Evolutionary conservation across 2,888 invertebrate genomes (phyloP).

Genomic region (Congeria kusceri): DNA sequence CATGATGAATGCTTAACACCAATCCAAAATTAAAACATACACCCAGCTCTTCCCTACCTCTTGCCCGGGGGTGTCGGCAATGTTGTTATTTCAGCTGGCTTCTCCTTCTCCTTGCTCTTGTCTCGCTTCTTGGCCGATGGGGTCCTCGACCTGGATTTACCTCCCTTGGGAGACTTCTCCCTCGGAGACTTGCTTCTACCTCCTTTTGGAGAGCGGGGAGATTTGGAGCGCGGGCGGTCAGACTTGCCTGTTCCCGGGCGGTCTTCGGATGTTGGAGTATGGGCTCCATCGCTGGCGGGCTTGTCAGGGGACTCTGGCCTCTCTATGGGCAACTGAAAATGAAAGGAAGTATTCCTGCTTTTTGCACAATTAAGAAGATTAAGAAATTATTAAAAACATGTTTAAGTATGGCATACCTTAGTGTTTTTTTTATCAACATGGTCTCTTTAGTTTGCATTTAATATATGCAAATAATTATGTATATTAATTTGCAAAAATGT

Average conservation of each 20-base stretch:
- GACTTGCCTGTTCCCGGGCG: slow-evolving; percentile 70
- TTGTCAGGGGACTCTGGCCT: slow-evolving; percentile 75
- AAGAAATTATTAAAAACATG: too few species aligned
- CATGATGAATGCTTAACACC: too few species aligned
- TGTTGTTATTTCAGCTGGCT: slow-evolving; percentile 55
- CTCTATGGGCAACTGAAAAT: slow-evolving; percentile 72
- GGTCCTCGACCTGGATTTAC: slow-evolving; percentile 74
- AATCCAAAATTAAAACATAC: too few species aligned
- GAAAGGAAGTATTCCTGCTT: too few species aligned
- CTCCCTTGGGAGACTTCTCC: slow-evolving; percentile 72
- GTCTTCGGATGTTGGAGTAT: slow-evolving; percentile 71
- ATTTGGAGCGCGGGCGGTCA: slow-evolving; percentile 68
- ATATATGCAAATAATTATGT: too few species aligned
- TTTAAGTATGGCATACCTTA: too few species aligned
- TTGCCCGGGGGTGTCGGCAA: slow-evolving; percentile 46
- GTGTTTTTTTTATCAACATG: too few species aligned
- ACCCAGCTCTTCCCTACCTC: slow-evolving; percentile 21
- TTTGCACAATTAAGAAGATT: too few species aligned
- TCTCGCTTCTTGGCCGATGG: slow-evolving; percentile 79
- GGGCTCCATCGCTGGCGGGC: slow-evolving; percentile 62
- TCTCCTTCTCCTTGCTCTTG: slow-evolving; percentile 76
- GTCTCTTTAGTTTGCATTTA: too few species aligned
- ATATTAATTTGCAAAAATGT: too few species aligned
- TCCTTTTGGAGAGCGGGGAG: slow-evolving; percentile 66
- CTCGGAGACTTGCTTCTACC: slow-evolving; percentile 72